Conservation (phyloP, 2,888 invertebrate genomes). For the Julus scanicus region DNA sequence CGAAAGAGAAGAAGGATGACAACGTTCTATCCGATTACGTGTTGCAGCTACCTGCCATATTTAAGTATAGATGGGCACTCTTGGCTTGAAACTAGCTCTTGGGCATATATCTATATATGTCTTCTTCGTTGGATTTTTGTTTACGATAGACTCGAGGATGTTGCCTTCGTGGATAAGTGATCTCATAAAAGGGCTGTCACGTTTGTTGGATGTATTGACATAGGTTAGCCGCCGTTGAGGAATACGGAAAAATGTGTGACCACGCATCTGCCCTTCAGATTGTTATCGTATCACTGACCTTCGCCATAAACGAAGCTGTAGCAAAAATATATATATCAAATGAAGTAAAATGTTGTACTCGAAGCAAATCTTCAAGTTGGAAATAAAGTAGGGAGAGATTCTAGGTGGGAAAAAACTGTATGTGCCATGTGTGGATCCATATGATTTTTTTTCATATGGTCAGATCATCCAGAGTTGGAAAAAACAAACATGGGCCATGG, state of each 20-base stretch:
- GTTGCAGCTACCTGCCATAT: background rate
- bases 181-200: background rate
- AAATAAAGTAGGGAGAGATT: too few relatives aligned
- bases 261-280: background rate
- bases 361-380: too few relatives aligned
- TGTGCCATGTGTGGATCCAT: too few relatives aligned
- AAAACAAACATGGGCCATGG: too few relatives aligned
- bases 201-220: background rate
- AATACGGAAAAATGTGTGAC: conserved; percentile 10
- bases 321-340: background rate
- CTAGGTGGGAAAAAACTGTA: too few relatives aligned
- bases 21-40: conserved; percentile 11
- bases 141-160: background rate
- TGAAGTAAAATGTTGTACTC: too few relatives aligned
- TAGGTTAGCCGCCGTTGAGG: background rate
- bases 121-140: background rate
- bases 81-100: conserved; percentile 1
- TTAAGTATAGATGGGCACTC: conserved; percentile 19
- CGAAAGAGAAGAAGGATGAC: conserved; percentile 10
- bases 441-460: too few relatives aligned
- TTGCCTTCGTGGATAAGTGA: conserved; percentile 1
- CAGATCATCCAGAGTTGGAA: too few relatives aligned
- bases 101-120: background rate
- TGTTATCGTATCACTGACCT: background rate
- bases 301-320: background rate